Conservation (phyloP, 2,888 invertebrate species). For the Trichacis sp. region DNA sequence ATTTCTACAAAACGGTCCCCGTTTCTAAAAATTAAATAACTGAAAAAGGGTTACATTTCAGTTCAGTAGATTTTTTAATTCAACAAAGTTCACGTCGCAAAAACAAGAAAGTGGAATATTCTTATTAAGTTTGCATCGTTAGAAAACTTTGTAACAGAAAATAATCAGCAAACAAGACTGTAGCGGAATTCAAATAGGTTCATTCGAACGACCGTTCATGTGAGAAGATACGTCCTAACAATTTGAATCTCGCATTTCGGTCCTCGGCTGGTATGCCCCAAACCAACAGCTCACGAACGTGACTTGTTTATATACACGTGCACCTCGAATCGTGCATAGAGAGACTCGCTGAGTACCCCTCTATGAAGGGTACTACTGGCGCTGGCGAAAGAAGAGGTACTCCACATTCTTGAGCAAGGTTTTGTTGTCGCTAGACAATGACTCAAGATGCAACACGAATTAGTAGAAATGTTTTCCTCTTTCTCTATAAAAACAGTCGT, state of each 20-base stretch:
- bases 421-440: too few relatives aligned
- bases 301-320: slow-evolving; percentile 31
- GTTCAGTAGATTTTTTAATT: too few relatives aligned
- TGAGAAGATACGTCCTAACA: slow-evolving; percentile 47
- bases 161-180: neutral
- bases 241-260: slow-evolving; percentile 53
- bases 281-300: slow-evolving; percentile 28
- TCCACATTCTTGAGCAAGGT: slow-evolving; percentile 7
- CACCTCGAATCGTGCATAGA: slow-evolving; percentile 12
- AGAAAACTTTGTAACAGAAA: neutral
- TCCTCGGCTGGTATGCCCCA: slow-evolving; percentile 34
- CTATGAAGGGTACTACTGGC: slow-evolving; percentile 13
- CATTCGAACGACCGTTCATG: neutral
- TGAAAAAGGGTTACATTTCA: too few relatives aligned
- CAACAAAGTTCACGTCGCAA: too few relatives aligned
- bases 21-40: too few relatives aligned
- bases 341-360: slow-evolving; percentile 15
- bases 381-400: slow-evolving; percentile 9
- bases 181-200: neutral
- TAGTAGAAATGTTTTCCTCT: too few relatives aligned
- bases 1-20: too few relatives aligned
- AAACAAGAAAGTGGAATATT: neutral
- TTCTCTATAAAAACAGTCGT: too few relatives aligned
- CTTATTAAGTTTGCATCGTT: neutral
- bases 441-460: too few relatives aligned